Percentiles rank a stretch among this genome's conserved stretches.
These are phyloP conservation scores for Laticauda colubrina DNA, from an alignment of 2,113 vertebrate species.

Conservation along the genomic window DNA sequence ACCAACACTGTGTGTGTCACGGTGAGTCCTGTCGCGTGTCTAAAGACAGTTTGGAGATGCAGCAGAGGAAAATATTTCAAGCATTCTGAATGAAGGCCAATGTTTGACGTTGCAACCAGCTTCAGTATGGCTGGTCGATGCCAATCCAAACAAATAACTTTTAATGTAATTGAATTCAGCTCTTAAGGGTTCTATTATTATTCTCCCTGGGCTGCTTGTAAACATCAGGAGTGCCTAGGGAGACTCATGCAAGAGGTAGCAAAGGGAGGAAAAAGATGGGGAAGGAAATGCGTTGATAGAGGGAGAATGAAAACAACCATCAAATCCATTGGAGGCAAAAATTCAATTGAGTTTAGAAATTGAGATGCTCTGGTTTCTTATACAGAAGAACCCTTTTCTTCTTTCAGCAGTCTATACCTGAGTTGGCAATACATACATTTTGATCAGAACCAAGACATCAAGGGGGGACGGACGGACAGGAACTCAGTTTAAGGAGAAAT, in stretches of 20 bases:
- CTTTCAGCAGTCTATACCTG: not conserved
- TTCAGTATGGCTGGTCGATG: not conserved
- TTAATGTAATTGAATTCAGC: not conserved
- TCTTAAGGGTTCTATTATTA: not conserved
- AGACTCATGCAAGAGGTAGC: not conserved
- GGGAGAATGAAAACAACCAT: not conserved
- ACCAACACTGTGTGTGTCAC: slow-evolving; percentile 83
- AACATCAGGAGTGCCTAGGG: not conserved
- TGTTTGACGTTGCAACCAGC: too few relatives aligned
- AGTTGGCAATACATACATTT: not conserved
- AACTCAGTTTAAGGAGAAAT: not conserved
- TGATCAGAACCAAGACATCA: not conserved
- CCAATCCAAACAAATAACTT: not conserved
- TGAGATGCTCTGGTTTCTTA: not conserved
- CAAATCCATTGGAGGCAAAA: not conserved
- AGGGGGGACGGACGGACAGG: too few relatives aligned
- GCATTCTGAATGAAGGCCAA: not conserved
- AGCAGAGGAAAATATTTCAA: not conserved
- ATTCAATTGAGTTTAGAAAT: not conserved
- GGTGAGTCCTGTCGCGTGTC: slow-evolving; percentile 68
- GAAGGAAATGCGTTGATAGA: not conserved
- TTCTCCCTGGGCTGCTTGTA: not conserved
- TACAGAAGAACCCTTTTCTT: not conserved
- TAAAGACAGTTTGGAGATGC: fast-evolving
- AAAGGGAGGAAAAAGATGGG: not conserved